These are phyloP conservation scores for Grantiella picta DNA, from an alignment of 2,113 vertebrate genomes.

Conservation along the genomic window DNA sequence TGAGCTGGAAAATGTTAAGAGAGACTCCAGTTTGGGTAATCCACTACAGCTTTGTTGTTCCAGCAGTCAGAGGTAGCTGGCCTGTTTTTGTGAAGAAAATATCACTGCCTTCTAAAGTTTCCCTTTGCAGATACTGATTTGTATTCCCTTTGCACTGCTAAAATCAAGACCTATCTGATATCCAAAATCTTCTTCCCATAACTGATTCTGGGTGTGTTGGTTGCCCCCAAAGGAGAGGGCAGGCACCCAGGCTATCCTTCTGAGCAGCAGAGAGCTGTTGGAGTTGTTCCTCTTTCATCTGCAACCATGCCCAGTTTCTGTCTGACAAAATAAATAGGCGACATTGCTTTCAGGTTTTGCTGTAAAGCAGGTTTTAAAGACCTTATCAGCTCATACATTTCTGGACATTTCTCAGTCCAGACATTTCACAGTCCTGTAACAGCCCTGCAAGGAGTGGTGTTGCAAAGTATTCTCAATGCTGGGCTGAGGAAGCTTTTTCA, in stretches of 20 bases:
- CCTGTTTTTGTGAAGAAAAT: background rate
- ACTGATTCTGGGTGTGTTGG: background rate
- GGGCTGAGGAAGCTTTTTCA: background rate
- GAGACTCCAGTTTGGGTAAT: background rate
- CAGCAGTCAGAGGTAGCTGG: background rate
- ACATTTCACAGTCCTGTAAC: background rate
- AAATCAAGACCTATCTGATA: background rate
- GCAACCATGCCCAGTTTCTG: background rate
- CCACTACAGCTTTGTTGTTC: background rate
- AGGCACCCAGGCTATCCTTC: background rate
- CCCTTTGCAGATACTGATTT: background rate
- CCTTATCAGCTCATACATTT: background rate
- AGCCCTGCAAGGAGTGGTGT: background rate
- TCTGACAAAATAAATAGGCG: background rate
- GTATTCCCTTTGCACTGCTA: background rate
- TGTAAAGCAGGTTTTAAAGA: background rate
- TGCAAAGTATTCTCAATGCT: background rate
- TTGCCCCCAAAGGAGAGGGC: background rate
- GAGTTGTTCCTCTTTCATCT: background rate
- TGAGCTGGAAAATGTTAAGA: background rate
- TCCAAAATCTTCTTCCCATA: background rate
- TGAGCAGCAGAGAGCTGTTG: background rate
- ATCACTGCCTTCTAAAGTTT: background rate
- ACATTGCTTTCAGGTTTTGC: background rate
- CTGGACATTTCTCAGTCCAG: background rate